Evolutionary conservation across 1,140 invertebrate species (phyloP), one percentile per base, ranked within the genome.

Genomic region (Paraescarpia echinospica): DNA sequence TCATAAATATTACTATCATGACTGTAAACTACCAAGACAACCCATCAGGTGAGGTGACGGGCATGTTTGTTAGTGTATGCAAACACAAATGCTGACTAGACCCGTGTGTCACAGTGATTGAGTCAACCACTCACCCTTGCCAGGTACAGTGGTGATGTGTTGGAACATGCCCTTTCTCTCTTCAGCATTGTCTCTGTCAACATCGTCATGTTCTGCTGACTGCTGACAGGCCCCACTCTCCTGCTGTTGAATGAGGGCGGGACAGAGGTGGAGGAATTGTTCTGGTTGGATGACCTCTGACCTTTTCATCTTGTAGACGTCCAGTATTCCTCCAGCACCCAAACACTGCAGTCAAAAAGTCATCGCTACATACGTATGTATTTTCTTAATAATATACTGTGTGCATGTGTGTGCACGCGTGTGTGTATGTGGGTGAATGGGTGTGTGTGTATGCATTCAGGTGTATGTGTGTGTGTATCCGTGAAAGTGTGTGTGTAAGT

Each of bases 191-290:
- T 22, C 2, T 18, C 4, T 77, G 59, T 77, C 59, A 77, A 27
- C 59, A 77, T 77, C 59, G 89, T 33, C 27, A 89, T 90, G 35
- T 22, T 77, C 91, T 33, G n/a, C 48, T 89, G 48, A 2, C 33
- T 48, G 92, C 48, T 94, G 95, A 96, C 93, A 96, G 8, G 27
- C 59, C 22, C 59, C 4, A 77, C 59, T 77, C 18, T 77, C 59
- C 59, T 14, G 9, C 91, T 93, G 93, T 41, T 93, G 93, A 48
- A 93, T 90, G 48, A 93, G 89, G 89, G 93, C 92, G 27, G 93
- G 93, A 92, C 93, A 93, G 6, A 93, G 34, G 27, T 33, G 34
- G 2, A 93, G 90, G 89, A 93, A 93, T 33, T 93, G 90, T 27
- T 35, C 33, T 48, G 41, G 31, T 9, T 41, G 34, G 12, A 93